phyloP scores from a whole-genome alignment of 2,888 invertebrate genomes.

The Pollenia griseotomentosa region DNA sequence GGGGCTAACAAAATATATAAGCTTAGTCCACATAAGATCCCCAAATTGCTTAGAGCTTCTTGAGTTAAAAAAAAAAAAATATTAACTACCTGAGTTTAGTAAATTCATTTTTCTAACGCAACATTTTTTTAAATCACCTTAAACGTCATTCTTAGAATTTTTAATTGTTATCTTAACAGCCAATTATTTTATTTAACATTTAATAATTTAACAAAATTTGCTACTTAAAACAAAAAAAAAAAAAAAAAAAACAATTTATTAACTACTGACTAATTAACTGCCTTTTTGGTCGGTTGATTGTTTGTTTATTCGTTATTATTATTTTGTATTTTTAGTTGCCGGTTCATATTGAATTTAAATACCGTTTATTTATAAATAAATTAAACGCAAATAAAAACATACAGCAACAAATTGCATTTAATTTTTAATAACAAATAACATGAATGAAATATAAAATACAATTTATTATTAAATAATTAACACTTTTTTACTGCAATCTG shows the following conservation, averaged over 20 bases:
- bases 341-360: constrained; percentile 42
- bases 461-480: constrained; percentile 79
- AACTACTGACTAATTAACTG: constrained; percentile 58
- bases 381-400: constrained; percentile 54
- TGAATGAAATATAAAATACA: constrained; percentile 77
- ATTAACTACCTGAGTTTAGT: too few relatives aligned
- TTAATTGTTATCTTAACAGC: constrained; percentile 11
- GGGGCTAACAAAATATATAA: too few relatives aligned
- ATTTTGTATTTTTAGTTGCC: constrained; percentile 28
- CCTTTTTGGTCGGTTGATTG: constrained; percentile 24
- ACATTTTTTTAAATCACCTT: constrained; percentile 7
- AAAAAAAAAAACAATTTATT: constrained; percentile 45
- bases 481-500: constrained; percentile 79
- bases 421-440: constrained; percentile 65
- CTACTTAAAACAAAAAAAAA: constrained; percentile 15
- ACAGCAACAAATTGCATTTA: constrained; percentile 65
- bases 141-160: constrained; percentile 8
- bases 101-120: not conserved
- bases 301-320: not conserved
- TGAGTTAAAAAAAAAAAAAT: too few relatives aligned
- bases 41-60: too few relatives aligned
- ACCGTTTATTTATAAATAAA: constrained; percentile 54
- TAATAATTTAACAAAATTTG: constrained; percentile 29
- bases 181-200: constrained; percentile 40
- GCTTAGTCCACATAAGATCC: too few relatives aligned